Base-by-base conservation (phyloP, 1,140 invertebrate species). In the Battus philenor region DNA sequence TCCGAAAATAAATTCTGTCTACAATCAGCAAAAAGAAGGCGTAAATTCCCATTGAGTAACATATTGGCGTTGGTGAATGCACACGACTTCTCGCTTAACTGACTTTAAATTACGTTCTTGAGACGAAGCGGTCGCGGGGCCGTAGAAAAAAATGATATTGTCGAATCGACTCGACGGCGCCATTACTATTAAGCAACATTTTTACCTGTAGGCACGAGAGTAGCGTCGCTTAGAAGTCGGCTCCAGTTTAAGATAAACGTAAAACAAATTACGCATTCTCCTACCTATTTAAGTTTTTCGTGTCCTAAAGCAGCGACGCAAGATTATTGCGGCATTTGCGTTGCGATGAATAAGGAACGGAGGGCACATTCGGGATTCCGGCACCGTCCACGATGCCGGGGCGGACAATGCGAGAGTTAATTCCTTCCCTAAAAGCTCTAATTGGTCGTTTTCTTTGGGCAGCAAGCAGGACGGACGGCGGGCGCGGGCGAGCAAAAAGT, bases 371-470 rank as follows among this genome's bases (percentile, higher is more conserved):
- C 20, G n/a, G 48, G 29, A 47, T 44, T 41, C 39, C 26, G 49
- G 45, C 44, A 43, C n/a, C 2, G 18, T 17, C 22, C 43, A 22
- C 46, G 46, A 34, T 47, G 57, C 50, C 52, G 51, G 51, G 50
- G 63, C 57, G 59, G 50, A 69, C 68, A 65, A 71, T 73, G 67
- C 56, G 59, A 50, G 65, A 68, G 62, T 71, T 79, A 81, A 79
- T 76, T 78, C 68, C 61, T 68, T 61, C 65, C 72, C 64, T 79
- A 79, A 73, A 78, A 72, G 68, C 61, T 81, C 68, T 79, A 84
- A 81, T 81, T 80, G 72, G 70, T 80, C 59, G 74, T 79, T 84
- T 84, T 80, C 78, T 66, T 59, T 56, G 50, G 53, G 52, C 55
- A n/a, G n/a, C n/a, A n/a, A n/a, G n/a, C 53, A 63, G 48, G 64